These are phyloP conservation scores for Synaphobranchus kaupii DNA, from an alignment of 2,797 vertebrate species.

Conservation along the genomic window DNA sequence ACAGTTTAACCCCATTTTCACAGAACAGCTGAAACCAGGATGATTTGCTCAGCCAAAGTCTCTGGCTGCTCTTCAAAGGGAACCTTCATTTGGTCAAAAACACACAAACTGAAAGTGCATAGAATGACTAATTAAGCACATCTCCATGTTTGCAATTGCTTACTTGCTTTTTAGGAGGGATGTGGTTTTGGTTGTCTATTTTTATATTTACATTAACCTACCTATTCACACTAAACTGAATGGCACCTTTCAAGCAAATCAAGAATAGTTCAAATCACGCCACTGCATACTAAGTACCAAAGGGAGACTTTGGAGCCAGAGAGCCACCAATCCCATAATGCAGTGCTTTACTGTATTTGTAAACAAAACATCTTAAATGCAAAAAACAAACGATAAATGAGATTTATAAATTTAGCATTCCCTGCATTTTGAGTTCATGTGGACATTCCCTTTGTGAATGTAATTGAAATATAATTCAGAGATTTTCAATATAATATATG, in stretches of 20 bases:
- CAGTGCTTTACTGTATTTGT: background rate
- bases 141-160: too few relatives aligned
- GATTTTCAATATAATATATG: too few relatives aligned
- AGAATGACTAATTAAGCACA: background rate
- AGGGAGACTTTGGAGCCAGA: background rate
- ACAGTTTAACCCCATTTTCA: constrained; percentile 12
- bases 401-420: background rate
- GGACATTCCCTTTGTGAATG: too few relatives aligned
- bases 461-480: too few relatives aligned
- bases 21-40: background rate
- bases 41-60: background rate
- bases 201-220: background rate
- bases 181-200: background rate
- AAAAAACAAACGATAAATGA: background rate
- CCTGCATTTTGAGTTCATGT: too few relatives aligned
- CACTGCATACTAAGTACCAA: too few relatives aligned
- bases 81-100: background rate
- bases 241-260: background rate
- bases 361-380: background rate
- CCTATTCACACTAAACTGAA: background rate
- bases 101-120: background rate
- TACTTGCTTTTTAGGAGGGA: background rate
- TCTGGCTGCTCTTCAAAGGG: background rate
- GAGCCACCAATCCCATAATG: background rate
- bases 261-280: background rate